Evolutionary conservation across 2,888 invertebrate species (phyloP).

Genomic region (Drosophila barbarae): DNA sequence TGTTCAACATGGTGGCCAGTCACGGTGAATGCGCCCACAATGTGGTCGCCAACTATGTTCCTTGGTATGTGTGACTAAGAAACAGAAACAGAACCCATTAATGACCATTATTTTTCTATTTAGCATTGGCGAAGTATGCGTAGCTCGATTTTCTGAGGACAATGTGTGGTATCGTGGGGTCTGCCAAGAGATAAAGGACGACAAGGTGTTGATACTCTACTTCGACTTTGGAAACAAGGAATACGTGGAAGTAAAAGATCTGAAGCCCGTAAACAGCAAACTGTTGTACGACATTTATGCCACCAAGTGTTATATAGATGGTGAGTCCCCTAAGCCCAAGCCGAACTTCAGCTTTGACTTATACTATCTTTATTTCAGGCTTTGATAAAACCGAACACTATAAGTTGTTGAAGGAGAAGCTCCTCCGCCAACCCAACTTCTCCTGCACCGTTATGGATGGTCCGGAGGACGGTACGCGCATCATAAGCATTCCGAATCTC

Average conservation of each 20-base stretch:
- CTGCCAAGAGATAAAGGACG: slow-evolving; percentile 29
- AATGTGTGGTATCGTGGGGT: slow-evolving; percentile 57
- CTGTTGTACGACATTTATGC: slow-evolving; percentile 21
- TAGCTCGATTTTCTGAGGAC: slow-evolving; percentile 46
- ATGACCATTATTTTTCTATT: neutral
- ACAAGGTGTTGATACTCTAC: slow-evolving; percentile 34
- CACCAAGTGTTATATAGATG: slow-evolving; percentile 56
- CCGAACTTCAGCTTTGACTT: no score
- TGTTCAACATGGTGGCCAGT: slow-evolving; percentile 2
- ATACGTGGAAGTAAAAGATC: slow-evolving; percentile 12
- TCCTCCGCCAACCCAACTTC: neutral
- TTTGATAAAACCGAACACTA: slow-evolving; percentile 47
- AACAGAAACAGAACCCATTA: no score
- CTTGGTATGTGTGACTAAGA: slow-evolving; percentile 30
- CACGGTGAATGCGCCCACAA: slow-evolving; percentile 18
- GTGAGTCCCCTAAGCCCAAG: slow-evolving; percentile 14
- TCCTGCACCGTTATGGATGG: slow-evolving; percentile 39
- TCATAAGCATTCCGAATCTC: slow-evolving; percentile 34
- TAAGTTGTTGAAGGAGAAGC: slow-evolving; percentile 30
- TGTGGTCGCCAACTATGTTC: slow-evolving; percentile 33
- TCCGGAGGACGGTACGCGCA: slow-evolving; percentile 42
- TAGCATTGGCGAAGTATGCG: slow-evolving; percentile 56
- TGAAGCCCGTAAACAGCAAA: slow-evolving; percentile 44
- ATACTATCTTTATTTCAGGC: slow-evolving; percentile 23
- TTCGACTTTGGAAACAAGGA: slow-evolving; percentile 57